Conservation (phyloP, 37 sponge, comb jelly and placozoan species). For the Aphrocallistes beatrix region DNA sequence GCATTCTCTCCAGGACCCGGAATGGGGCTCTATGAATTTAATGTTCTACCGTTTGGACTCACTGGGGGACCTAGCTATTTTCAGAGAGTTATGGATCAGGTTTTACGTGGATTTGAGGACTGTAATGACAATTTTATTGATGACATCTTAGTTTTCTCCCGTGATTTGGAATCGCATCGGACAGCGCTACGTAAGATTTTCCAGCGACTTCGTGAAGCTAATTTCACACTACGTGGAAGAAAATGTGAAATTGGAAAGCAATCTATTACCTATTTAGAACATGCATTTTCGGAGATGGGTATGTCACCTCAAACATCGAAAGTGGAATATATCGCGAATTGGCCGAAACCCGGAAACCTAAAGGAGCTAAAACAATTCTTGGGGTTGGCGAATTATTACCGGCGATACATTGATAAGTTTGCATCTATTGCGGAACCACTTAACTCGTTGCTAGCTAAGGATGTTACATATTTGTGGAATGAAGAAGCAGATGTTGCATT, state of each 20-base stretch:
- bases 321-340: not conserved
- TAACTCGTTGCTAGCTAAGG: not conserved
- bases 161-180: not conserved
- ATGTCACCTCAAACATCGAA: not conserved
- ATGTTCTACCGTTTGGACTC: too few relatives aligned
- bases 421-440: not conserved
- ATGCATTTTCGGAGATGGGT: not conserved
- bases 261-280: not conserved
- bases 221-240: not conserved
- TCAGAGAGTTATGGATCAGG: conserved; percentile 19
- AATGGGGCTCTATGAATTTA: too few relatives aligned
- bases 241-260: conserved; percentile 14
- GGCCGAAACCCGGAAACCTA: not conserved
- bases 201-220: not conserved
- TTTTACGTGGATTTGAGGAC: not conserved
- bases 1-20: conserved; percentile 26
- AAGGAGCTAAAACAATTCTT: too few relatives aligned
- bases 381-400: not conserved
- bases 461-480: not conserved
- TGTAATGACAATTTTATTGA: not conserved
- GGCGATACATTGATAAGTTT: not conserved
- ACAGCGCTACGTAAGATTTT: not conserved
- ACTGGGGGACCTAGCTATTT: conserved; percentile 15
- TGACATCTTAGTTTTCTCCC: not conserved
- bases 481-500: not conserved